A percentile compares a stretch with the other conserved stretches of the same genome.
These are phyloP conservation scores for Pollenia labialis DNA, from an alignment of 2,888 invertebrate species.

Conservation along the genomic window DNA sequence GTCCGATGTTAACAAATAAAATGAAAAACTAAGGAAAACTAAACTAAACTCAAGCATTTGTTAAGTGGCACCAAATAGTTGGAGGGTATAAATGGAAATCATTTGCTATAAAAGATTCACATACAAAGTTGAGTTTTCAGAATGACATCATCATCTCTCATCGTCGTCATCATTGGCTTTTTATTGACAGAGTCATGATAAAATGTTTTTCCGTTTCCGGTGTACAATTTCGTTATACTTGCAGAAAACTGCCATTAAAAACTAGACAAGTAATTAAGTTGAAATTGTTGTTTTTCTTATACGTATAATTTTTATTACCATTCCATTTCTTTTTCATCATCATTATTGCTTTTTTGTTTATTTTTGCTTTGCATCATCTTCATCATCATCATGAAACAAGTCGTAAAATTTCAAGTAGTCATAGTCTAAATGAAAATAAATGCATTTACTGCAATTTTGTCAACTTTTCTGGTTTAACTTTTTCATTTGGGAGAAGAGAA, in stretches of 20 bases:
- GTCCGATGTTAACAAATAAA: neutral
- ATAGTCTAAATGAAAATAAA: conserved; percentile 46
- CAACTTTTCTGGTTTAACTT: neutral
- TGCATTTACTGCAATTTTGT: conserved; percentile 59
- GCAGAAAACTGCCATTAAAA: conserved; percentile 42
- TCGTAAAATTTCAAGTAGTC: conserved; percentile 52
- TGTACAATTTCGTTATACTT: conserved; percentile 48
- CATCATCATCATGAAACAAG: conserved; percentile 17
- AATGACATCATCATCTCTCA: conserved; percentile 58
- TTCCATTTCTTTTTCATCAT: neutral
- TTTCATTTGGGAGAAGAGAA: neutral
- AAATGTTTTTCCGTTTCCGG: conserved; percentile 67
- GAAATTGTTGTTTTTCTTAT: conserved; percentile 39
- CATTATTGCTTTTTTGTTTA: conserved; percentile 15
- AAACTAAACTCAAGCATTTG: conserved; percentile 34
- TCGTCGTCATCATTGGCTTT: conserved; percentile 44
- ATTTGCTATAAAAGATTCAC: conserved; percentile 20
- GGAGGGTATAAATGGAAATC: conserved; percentile 12
- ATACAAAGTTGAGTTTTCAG: conserved; percentile 17
- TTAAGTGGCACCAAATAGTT: conserved; percentile 27
- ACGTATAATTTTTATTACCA: conserved; percentile 18
- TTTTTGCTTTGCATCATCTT: neutral
- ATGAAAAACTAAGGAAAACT: neutral
- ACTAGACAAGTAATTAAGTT: conserved; percentile 68
- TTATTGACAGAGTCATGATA: conserved; percentile 63